A percentile compares a stretch with the other conserved stretches of the same genome.
Evolutionary conservation across 2,797 vertebrate genomes (phyloP).

Genomic region (Poliocrania exsul): DNA sequence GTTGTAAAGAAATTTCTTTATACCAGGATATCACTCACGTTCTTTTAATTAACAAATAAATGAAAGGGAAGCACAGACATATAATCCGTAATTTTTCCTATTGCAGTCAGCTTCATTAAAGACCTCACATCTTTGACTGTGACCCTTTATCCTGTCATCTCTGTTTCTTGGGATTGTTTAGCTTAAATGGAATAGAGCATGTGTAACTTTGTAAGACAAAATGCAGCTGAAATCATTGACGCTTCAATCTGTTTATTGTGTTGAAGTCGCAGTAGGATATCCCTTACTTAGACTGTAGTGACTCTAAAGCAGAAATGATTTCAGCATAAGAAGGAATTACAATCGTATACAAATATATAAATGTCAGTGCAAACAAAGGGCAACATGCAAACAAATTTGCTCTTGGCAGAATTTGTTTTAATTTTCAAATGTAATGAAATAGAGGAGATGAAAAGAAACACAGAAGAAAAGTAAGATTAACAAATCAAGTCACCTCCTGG

Average conservation of each 20-base stretch:
- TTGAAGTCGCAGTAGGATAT: slow-evolving; percentile 50
- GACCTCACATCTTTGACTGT: not conserved
- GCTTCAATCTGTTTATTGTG: slow-evolving; percentile 73
- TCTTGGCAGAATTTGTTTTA: slow-evolving; percentile 3
- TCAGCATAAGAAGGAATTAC: slow-evolving; percentile 36
- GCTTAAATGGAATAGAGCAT: slow-evolving; percentile 53
- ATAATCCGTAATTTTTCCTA: not conserved
- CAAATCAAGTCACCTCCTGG: not conserved
- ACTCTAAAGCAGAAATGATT: slow-evolving; percentile 67
- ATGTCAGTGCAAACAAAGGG: slow-evolving; percentile 24
- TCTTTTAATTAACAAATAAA: not conserved
- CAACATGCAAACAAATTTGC: not conserved
- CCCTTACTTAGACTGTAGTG: slow-evolving; percentile 44
- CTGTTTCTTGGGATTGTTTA: slow-evolving; percentile 50
- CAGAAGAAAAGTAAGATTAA: not conserved
- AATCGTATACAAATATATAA: not conserved
- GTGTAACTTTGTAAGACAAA: slow-evolving; percentile 66
- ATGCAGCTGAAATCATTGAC: slow-evolving; percentile 69
- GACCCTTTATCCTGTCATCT: not conserved
- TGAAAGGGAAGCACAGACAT: not conserved
- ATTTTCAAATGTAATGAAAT: slow-evolving; percentile 7
- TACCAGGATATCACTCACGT: not conserved
- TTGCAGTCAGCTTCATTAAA: not conserved
- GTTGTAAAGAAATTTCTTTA: not conserved
- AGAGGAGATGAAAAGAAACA: not conserved